These are phyloP conservation scores for Cephalotes varians DNA, from an alignment of 2,888 invertebrate species.

Conservation along the genomic window DNA sequence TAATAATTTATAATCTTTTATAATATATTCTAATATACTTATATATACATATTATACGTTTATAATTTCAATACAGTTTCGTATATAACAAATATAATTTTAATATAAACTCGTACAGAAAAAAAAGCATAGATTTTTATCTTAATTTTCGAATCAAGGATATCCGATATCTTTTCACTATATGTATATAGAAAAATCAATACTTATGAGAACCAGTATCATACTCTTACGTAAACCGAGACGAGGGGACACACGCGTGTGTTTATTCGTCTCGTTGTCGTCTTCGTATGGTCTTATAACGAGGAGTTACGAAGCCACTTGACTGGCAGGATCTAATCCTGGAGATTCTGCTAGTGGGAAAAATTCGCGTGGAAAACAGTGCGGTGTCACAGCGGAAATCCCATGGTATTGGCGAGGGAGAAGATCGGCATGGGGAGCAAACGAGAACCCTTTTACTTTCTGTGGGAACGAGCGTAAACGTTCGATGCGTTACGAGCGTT, in stretches of 20 bases:
- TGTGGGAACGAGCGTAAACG: conserved; percentile 20
- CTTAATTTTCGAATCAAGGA: not conserved
- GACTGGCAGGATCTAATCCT: conserved; percentile 53
- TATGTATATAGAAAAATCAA: not conserved
- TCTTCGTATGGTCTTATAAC: conserved; percentile 40
- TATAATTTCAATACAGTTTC: not conserved
- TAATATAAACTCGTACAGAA: not conserved
- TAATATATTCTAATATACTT: too few species aligned
- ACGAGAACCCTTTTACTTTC: conserved; percentile 40
- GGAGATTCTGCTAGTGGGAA: conserved; percentile 36
- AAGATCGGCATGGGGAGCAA: conserved; percentile 3
- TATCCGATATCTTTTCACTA: not conserved
- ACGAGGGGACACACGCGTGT: conserved; percentile 18
- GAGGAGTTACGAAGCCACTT: conserved; percentile 57
- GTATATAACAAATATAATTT: not conserved
- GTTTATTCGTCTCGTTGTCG: conserved; percentile 25
- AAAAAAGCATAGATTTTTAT: too few species aligned
- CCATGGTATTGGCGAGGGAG: conserved; percentile 7
- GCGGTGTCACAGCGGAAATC: not conserved
- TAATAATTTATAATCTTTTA: not conserved
- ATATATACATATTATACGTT: not conserved
- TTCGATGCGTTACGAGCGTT: conserved; percentile 19
- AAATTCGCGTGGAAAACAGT: conserved; percentile 39
- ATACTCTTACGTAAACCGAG: conserved; percentile 21
- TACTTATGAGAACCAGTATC: conserved; percentile 24